Base-by-base conservation (phyloP, 2,797 vertebrate species). In the Malurus leucopterus region DNA sequence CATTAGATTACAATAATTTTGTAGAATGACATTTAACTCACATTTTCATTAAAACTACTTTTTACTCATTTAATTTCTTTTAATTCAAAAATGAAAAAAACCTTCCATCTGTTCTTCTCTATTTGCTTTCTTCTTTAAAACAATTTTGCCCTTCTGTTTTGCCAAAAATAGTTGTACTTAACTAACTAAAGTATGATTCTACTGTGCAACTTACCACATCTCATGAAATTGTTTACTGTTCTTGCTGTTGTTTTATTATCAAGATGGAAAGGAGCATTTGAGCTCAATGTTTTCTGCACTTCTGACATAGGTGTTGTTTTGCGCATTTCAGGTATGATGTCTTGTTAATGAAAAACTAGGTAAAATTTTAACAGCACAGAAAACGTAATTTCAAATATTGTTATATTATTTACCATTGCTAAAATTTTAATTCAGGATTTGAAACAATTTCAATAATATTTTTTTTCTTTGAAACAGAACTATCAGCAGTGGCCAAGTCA, bases 81-180 rank as follows among this genome's bases (percentile, higher is more conserved):
- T 94, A 86, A 91, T 94, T 91, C 53, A 87, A 90, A 74, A 63
- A 54, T 32, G 18, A 54, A 91, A 93, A 92, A 94, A 94, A 88
- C 61, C 85, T 72, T 89, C 90, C 80, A 93, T 93, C 87, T 95
- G 81, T 92, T 96, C 90, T 95, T 86, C 84, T 87, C 53, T 93
- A 47, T 94, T 89, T 80, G 41, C 85, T 94, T 84, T 89, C 89
- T 96, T 86, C 69, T 89, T 95, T 96, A 86, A 94, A 95, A 91
- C 91, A 84, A 88, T 93, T 93, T 95, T 94, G 41, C 80, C 74
- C 72, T 96, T 95, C 78, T 96, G 68, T 95, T 96, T 96, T 93
- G 50, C 76, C 95, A 93, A 93, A 97, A 96, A 93, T 95, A 95
- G 94, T 96, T 95, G 64, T 95, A 91, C 68, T 96, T 95, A 93